These are phyloP conservation scores for Meandrusa payeni DNA, from an alignment of 2,888 invertebrate genomes.

Conservation along the genomic window DNA sequence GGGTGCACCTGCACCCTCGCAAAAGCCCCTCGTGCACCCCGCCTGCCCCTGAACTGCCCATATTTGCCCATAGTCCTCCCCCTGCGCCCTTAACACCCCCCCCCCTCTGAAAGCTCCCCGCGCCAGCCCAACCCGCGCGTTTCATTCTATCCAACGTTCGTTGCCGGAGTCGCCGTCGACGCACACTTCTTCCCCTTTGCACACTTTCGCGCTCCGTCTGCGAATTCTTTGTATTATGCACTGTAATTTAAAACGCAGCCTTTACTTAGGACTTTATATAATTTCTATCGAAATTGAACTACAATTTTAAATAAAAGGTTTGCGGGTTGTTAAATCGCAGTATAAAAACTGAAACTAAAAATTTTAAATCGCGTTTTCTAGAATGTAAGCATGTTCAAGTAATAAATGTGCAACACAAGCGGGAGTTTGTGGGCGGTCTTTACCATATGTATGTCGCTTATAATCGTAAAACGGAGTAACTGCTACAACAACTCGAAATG, in stretches of 20 bases:
- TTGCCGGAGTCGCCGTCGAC: constrained; percentile 20
- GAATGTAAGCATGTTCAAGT: constrained; percentile 18
- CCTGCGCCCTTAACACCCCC: constrained; percentile 24
- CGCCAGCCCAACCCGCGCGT: constrained; percentile 29
- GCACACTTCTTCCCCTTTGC: constrained; percentile 25
- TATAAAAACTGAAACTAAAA: constrained; percentile 1
- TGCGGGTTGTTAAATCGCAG: no score
- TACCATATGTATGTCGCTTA: constrained; percentile 22
- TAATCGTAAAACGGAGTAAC: constrained; percentile 22
- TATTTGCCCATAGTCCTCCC: constrained; percentile 29
- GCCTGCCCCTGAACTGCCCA: constrained; percentile 24
- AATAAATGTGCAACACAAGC: constrained; percentile 13
- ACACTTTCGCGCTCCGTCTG: constrained; percentile 31
- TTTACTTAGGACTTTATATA: constrained; percentile 24
- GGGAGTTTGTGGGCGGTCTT: constrained; percentile 16
- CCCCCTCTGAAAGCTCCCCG: constrained; percentile 30
- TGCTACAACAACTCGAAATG: constrained; percentile 19
- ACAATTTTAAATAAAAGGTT: no score
- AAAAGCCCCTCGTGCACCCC: constrained; percentile 23
- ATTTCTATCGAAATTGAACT: no score
- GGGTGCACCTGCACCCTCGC: constrained; percentile 65
- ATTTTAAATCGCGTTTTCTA: constrained; percentile 10
- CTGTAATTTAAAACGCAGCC: constrained; percentile 29
- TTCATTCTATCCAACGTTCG: constrained; percentile 17
- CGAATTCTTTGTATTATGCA: constrained; percentile 27